phyloP scores from a whole-genome alignment of 2,113 vertebrate genomes.

The Istiophorus platypterus region DNA sequence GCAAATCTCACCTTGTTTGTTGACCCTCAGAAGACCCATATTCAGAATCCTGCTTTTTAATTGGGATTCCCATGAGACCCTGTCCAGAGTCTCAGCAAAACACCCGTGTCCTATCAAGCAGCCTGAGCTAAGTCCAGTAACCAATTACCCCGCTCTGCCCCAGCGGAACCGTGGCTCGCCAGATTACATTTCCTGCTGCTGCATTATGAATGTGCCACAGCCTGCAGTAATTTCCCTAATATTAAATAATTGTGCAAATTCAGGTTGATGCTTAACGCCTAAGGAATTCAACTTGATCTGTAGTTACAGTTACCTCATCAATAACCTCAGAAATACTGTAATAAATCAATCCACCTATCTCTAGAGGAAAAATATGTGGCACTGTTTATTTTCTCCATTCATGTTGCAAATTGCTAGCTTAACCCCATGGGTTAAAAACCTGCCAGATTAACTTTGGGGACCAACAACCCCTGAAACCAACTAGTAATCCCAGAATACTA shows the following conservation, averaged over 20 bases:
- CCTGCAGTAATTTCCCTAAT: conserved; percentile 68
- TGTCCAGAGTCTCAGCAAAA: conserved; percentile 75
- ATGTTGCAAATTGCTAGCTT: not conserved
- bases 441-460: not conserved
- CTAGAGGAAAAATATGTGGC: not conserved
- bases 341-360: conserved; percentile 8
- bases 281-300: conserved; percentile 37
- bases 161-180: conserved; percentile 48
- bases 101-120: conserved; percentile 65
- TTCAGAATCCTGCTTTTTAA: conserved; percentile 79
- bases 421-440: not conserved
- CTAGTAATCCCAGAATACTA: not conserved
- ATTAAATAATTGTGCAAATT: conserved; percentile 59
- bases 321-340: conserved; percentile 12
- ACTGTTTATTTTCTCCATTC: conserved; percentile 5
- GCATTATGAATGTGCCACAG: conserved; percentile 75
- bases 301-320: conserved; percentile 16
- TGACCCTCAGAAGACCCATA: conserved; percentile 61
- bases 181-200: conserved; percentile 75
- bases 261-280: conserved; percentile 51
- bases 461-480: not conserved
- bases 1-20: conserved; percentile 65
- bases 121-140: conserved; percentile 75
- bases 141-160: conserved; percentile 79
- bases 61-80: conserved; percentile 80